Base-by-base conservation (phyloP, 2,113 vertebrate species). In the Forbesichthys agassizii region DNA sequence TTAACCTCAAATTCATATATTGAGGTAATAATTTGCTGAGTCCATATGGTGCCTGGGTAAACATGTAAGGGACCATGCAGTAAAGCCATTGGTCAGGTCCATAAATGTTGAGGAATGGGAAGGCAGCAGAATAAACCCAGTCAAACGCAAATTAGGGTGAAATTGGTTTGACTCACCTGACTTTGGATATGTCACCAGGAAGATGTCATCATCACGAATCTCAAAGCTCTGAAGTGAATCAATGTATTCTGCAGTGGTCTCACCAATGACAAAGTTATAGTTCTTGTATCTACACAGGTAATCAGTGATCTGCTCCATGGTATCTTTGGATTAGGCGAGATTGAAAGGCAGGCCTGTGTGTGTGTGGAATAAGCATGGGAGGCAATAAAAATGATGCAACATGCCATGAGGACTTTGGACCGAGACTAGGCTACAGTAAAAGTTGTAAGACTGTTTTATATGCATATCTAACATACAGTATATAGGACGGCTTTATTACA, bases 151-250 rank as follows among this genome's bases (percentile, higher is more conserved):
- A n/a, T 5, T 4, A 54, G 10, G 9, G 18, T 3, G 5, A 54
- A 16, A 42, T 20, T 20, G 48, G 46, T 62, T n/a, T 52, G n/a
- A n/a, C 84, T 71, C 79, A 91, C 90, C 91, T 75, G 91, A 91
- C 66, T 92, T 92, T 0, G 87, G 90, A 11, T 89, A 92, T 6
- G 89, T 93, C 18, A 82, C 75, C 10, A 92, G 6, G 70, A 92
- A 84, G 12, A 91, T 20, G 60, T 93, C 90, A 14, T 74, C 88
- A 12, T 93, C 90, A 33, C 79, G 75, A 53, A 91, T 84, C 64
- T 91, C 79, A 68, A 92, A 92, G 58, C 61, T 76, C 78, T 91
- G 85, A 10, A 93, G 84, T 0, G 88, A 85, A 47, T 91, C 88
- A 0, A 94, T 18, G 2, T 90, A 33, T 49, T 93, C 91, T 0